Evolutionary conservation across 2,888 invertebrate genomes (phyloP).

Genomic region (Loripinus fragilis): DNA sequence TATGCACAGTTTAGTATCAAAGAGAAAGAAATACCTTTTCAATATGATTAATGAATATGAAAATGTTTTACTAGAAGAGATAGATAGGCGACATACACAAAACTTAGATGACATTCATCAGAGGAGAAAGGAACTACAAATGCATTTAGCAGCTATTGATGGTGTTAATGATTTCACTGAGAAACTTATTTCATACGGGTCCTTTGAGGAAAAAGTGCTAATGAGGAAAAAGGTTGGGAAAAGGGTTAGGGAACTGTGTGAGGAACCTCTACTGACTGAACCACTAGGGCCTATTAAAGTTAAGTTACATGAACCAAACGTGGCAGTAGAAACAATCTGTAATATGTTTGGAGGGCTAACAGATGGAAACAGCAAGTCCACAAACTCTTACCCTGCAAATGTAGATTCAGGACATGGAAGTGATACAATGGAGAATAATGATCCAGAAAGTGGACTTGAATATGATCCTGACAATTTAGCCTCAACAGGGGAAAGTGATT

Average conservation of each 20-base stretch:
- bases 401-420: slow-evolving; percentile 63
- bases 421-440: slow-evolving; percentile 63
- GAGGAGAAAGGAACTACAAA: slow-evolving; percentile 61
- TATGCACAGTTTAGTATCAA: slow-evolving; percentile 61
- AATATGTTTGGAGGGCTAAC: slow-evolving; percentile 76
- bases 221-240: slow-evolving; percentile 75
- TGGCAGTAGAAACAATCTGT: slow-evolving; percentile 74
- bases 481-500: slow-evolving; percentile 58
- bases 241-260: slow-evolving; percentile 74
- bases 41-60: slow-evolving; percentile 74
- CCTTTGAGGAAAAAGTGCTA: slow-evolving; percentile 77
- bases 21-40: slow-evolving; percentile 68
- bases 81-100: slow-evolving; percentile 67
- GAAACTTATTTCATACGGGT: slow-evolving; percentile 74
- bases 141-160: slow-evolving; percentile 71
- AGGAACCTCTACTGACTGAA: slow-evolving; percentile 65
- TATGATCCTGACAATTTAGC: slow-evolving; percentile 37
- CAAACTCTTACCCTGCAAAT: slow-evolving; percentile 28
- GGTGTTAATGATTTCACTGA: slow-evolving; percentile 75
- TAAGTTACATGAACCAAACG: slow-evolving; percentile 67
- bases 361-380: slow-evolving; percentile 24
- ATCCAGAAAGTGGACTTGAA: slow-evolving; percentile 44
- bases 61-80: slow-evolving; percentile 69
- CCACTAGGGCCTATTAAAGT: slow-evolving; percentile 50
- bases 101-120: slow-evolving; percentile 65